These are phyloP conservation scores for Lanistes nyassanus DNA, from an alignment of 1,140 invertebrate genomes.

Conservation along the genomic window DNA sequence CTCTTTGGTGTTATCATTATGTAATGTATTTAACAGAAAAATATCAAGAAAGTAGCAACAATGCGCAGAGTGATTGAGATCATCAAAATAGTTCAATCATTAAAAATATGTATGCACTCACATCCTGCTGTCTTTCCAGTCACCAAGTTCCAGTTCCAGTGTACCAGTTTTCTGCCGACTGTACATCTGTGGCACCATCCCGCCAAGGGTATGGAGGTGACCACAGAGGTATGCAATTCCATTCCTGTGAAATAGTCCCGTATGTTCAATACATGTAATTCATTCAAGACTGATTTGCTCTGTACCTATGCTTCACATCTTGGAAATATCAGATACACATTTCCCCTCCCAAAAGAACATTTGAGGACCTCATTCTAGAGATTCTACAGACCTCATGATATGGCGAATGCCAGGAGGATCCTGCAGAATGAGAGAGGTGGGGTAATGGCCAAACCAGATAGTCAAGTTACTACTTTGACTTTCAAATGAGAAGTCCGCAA, in stretches of 20 bases:
- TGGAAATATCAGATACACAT: too few species aligned
- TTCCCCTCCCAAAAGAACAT: too few species aligned
- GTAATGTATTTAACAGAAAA: not conserved
- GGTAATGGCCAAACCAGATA: conserved; percentile 93
- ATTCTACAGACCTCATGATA: conserved; percentile 68
- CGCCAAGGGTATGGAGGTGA: conserved; percentile 87
- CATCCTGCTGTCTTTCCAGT: conserved; percentile 94
- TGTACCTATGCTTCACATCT: too few species aligned
- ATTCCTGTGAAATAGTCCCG: conserved; percentile 50
- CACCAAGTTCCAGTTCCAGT: conserved; percentile 89
- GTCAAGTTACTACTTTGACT: conserved; percentile 71
- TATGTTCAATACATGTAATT: too few species aligned
- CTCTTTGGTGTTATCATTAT: not conserved
- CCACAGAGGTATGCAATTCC: conserved; percentile 88
- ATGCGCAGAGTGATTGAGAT: not conserved
- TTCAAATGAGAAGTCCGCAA: conserved; percentile 70
- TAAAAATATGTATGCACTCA: conserved; percentile 66
- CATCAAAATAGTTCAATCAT: not conserved
- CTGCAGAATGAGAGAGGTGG: conserved; percentile 85
- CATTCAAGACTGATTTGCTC: too few species aligned
- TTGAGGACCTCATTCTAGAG: not conserved
- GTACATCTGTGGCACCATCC: conserved; percentile 86
- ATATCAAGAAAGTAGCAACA: not conserved
- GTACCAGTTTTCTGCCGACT: conserved; percentile 84
- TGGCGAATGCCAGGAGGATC: conserved; percentile 68